Conservation (phyloP, 2,888 invertebrate genomes). For the Meiosimyza platycephala region DNA sequence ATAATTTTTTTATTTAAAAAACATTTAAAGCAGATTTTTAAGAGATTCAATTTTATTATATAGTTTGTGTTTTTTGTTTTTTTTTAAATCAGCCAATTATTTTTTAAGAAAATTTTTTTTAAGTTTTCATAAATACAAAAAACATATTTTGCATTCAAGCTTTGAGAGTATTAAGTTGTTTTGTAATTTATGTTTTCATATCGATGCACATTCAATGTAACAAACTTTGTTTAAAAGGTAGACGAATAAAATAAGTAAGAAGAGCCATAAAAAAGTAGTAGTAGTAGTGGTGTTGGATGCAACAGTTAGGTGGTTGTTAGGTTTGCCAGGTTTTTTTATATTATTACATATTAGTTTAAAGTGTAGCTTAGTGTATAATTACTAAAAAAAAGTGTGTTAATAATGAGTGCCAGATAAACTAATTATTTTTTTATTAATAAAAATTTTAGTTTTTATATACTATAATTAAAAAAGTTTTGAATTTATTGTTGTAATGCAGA, state of each 20-base stretch:
- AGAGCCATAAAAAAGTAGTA: neutral
- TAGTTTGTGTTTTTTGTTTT: conserved; percentile 7
- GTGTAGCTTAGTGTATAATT: too few relatives aligned
- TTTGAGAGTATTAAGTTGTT: neutral
- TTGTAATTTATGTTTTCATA: neutral
- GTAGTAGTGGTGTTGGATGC: neutral
- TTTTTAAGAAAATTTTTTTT: neutral
- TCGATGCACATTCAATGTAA: conserved; percentile 8
- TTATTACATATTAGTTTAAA: too few relatives aligned
- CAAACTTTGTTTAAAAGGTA: neutral
- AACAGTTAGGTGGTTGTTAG: neutral
- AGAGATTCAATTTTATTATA: neutral
- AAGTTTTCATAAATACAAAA: neutral
- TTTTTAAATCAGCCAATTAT: conserved; percentile 24
- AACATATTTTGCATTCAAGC: conserved; percentile 3
- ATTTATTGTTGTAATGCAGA: too few relatives aligned
- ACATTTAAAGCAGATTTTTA: conserved; percentile 29
- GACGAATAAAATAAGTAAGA: neutral
- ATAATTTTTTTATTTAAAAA: conserved; percentile 33
- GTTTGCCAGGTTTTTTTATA: too few relatives aligned
- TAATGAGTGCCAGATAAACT: too few relatives aligned
- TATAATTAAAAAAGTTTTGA: too few relatives aligned
- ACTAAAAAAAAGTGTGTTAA: too few relatives aligned
- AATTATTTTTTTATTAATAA: too few relatives aligned
- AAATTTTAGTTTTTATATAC: too few relatives aligned